Conservation (phyloP, 92 coral and sea anemone species). For the Paragorgia papillata region DNA sequence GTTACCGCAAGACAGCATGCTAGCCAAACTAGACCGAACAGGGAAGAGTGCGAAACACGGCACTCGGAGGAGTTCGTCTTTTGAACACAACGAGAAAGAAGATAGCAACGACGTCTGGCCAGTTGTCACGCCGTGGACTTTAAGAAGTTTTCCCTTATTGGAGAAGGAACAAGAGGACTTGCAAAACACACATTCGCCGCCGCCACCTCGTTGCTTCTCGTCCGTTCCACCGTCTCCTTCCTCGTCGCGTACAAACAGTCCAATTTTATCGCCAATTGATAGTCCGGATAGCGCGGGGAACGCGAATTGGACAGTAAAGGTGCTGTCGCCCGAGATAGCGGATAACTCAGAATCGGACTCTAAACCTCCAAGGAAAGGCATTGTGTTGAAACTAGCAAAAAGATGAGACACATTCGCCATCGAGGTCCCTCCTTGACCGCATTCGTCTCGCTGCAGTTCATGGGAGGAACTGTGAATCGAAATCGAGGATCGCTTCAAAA, state of each 20-base stretch:
- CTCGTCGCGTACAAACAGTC: constrained; percentile 76
- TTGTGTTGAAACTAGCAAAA: constrained; percentile 93
- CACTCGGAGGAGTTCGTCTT: constrained; percentile 81
- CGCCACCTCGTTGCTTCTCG: constrained; percentile 84
- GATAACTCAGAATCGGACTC: constrained; percentile 67
- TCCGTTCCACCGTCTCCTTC: constrained; percentile 80
- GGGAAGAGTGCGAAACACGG: constrained; percentile 68
- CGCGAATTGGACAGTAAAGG: constrained; percentile 94
- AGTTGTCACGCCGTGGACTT: constrained; percentile 82
- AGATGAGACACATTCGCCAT: constrained; percentile 53
- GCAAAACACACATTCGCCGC: constrained; percentile 75
- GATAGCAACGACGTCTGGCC: constrained; percentile 83
- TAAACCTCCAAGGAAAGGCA: constrained; percentile 90
- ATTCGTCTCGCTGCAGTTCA: not conserved
- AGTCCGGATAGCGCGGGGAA: constrained; percentile 85
- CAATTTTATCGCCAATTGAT: constrained; percentile 92
- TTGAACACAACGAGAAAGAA: constrained; percentile 72
- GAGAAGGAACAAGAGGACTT: constrained; percentile 73
- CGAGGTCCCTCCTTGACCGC: not conserved
- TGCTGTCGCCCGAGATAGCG: constrained; percentile 80
- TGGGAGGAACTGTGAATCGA: not conserved
- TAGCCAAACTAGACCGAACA: constrained; percentile 70
- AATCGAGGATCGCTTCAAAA: not conserved
- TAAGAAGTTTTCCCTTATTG: constrained; percentile 83
- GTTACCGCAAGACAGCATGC: constrained; percentile 27